A percentile compares a stretch with the other conserved stretches of the same genome.
These are phyloP conservation scores for Hirundichthys speculiger DNA, from an alignment of 2,113 vertebrate species.

Conservation along the genomic window DNA sequence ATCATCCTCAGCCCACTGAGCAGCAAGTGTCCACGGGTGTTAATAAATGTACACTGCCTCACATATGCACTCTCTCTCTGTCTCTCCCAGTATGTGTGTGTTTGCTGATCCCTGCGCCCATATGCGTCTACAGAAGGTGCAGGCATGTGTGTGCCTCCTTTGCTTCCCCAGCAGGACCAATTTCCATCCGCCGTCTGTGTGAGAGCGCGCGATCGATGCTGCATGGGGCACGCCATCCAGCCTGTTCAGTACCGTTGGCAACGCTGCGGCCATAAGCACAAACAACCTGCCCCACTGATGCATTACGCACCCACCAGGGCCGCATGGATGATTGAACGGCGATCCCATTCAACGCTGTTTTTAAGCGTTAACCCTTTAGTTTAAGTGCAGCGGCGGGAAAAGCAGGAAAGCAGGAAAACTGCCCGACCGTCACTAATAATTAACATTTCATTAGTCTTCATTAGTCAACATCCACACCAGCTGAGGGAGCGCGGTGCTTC, in stretches of 20 bases:
- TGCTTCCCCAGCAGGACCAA: constrained; percentile 62
- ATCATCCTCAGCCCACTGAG: constrained; percentile 61
- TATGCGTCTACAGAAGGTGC: constrained; percentile 72
- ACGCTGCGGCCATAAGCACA: constrained; percentile 46
- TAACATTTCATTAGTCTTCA: constrained; percentile 34
- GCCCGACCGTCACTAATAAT: not conserved
- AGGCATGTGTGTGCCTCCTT: constrained; percentile 65
- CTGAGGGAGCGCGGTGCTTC: constrained; percentile 21
- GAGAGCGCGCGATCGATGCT: constrained; percentile 64
- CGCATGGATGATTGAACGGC: constrained; percentile 6
- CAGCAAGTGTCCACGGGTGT: constrained; percentile 23
- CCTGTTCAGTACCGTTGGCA: constrained; percentile 71
- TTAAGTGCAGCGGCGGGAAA: not conserved
- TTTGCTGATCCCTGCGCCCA: constrained; percentile 60
- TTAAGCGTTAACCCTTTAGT: constrained; percentile 10
- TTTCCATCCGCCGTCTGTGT: constrained; percentile 71
- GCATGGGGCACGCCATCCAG: constrained; percentile 39
- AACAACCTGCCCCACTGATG: constrained; percentile 54
- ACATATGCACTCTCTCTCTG: constrained; percentile 18
- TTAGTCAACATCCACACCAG: constrained; percentile 33
- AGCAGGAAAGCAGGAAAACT: not conserved
- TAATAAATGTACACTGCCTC: constrained; percentile 33
- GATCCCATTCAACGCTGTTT: constrained; percentile 15
- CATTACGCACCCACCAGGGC: constrained; percentile 19
- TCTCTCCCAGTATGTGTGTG: constrained; percentile 58